Conservation (phyloP, 2,888 invertebrate species). For the Brassicogethes aeneus region DNA sequence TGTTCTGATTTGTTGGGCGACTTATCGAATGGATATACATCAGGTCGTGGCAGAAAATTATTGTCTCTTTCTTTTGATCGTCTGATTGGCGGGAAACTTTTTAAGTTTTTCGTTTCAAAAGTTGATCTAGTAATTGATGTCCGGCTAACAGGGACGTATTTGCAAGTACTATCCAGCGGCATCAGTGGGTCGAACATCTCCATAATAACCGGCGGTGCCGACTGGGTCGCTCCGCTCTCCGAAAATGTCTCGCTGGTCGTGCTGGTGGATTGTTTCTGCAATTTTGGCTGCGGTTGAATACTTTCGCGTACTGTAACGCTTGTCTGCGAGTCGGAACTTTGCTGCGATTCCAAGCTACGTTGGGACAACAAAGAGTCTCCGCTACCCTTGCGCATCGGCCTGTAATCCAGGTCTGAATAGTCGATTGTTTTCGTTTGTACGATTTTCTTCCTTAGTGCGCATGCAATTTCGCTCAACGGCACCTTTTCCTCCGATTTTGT, state of each 20-base stretch:
- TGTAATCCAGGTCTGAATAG: constrained; percentile 33
- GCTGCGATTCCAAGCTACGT: constrained; percentile 42
- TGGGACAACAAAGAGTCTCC: constrained; percentile 47
- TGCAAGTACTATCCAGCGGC: constrained; percentile 30
- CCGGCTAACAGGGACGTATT: neutral
- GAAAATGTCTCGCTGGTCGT: constrained; percentile 34
- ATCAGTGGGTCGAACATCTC: constrained; percentile 27
- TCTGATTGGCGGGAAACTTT: constrained; percentile 47
- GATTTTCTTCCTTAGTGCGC: constrained; percentile 27
- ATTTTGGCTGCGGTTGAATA: constrained; percentile 7
- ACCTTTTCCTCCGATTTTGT: constrained; percentile 24
- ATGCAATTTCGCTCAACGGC: too few species aligned
- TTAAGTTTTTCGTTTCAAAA: constrained; percentile 32
- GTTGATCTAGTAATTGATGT: neutral
- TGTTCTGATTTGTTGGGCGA: constrained; percentile 37
- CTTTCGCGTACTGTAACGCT: constrained; percentile 26
- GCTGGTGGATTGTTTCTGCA: constrained; percentile 34
- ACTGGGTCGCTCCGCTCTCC: constrained; percentile 30
- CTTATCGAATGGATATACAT: constrained; percentile 28
- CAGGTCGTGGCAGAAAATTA: too few species aligned
- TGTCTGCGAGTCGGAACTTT: constrained; percentile 39
- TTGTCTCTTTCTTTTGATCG: constrained; percentile 35
- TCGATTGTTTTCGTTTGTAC: constrained; percentile 34
- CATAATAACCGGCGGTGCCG: constrained; percentile 33
- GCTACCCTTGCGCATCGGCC: constrained; percentile 44